Evolutionary conservation across 2,888 invertebrate species (phyloP), one percentile per base, ranked within the genome.

Genomic region (Pseudococcus viburni): DNA sequence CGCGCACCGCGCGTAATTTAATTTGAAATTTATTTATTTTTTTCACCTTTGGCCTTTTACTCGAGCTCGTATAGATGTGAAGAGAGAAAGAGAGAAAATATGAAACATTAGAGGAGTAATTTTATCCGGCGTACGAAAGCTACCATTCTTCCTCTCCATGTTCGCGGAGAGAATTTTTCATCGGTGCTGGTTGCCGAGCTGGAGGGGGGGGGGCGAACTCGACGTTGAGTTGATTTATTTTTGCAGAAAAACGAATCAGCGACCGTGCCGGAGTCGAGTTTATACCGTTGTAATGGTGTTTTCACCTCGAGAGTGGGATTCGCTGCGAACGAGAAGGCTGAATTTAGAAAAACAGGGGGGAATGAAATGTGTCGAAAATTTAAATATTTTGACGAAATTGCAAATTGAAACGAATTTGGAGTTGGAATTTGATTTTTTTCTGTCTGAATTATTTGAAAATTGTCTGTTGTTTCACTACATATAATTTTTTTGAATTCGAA

Each of bases 1-100:
- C 80, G 80, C 80, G 64, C 64, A 64, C 33, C 73, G 80, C 17
- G 80, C 17, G 80, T 83, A 83, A 83, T 83, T 83, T 83, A 83
- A 83, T 83, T 83, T 46, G 46, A 83, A 83, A 83, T 83, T 83
- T 83, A 83, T 83, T 73, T 33, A 73, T 73, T 73, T 83, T 80
- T 83, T 83, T 42, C 80, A 83, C 80, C 80, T 83, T 83, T 83
- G 22, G 46, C 80, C 46, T 64, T 22, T 64, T 22, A 5, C n/a
- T 15, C 48, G n/a, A 5, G n/a, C 55, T 12, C 55, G 55, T 55
- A 42, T 42, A 55, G n/a, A 55, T 55, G 55, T n/a, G 42, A 8
- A 42, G 42, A n/a, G 55, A 55, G n/a, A 55, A 55, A 55, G 55
- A 55, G 55, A n/a, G 55, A 55, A 55, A 55, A 55, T 55, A 55